Percentiles rank a stretch among this genome's conserved stretches.
Conservation (phyloP, 2,797 vertebrate species). For the Sylvia borin region DNA sequence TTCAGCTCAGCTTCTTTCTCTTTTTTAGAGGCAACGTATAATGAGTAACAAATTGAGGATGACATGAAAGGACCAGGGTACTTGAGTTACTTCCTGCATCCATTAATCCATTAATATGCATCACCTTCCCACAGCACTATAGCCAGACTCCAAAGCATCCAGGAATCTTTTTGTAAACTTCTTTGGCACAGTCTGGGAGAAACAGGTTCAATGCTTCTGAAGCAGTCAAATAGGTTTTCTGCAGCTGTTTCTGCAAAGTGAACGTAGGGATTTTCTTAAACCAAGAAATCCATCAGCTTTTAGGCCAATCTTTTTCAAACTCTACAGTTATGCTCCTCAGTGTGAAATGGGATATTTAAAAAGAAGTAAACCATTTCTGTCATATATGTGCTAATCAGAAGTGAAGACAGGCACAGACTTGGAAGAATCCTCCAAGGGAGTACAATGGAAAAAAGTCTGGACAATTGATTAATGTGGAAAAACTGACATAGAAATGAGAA, state of each 20-base stretch:
- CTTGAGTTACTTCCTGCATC: neutral
- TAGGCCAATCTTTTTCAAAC: neutral
- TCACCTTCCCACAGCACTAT: rapidly evolving
- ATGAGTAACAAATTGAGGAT: neutral
- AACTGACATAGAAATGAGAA: constrained; percentile 27
- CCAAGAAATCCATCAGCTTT: neutral
- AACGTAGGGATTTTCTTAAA: neutral
- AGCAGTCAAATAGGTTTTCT: neutral
- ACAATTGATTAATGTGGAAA: constrained; percentile 30
- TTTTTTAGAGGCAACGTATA: neutral
- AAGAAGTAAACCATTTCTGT: neutral
- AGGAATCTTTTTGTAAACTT: neutral
- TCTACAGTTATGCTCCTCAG: neutral
- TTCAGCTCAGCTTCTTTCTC: neutral
- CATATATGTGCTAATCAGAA: constrained; percentile 10
- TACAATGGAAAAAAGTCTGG: constrained; percentile 17
- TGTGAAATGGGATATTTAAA: neutral
- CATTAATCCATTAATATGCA: neutral
- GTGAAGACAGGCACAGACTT: neutral
- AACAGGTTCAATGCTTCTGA: neutral
- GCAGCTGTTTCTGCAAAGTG: neutral
- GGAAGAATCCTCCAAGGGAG: constrained; percentile 5
- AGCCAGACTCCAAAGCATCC: neutral
- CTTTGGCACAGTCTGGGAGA: neutral
- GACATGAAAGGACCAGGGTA: neutral